Percentiles rank a stretch among this genome's conserved stretches.
phyloP scores from a whole-genome alignment of 2,888 invertebrate genomes.

The Pachydiplax longipennis region DNA sequence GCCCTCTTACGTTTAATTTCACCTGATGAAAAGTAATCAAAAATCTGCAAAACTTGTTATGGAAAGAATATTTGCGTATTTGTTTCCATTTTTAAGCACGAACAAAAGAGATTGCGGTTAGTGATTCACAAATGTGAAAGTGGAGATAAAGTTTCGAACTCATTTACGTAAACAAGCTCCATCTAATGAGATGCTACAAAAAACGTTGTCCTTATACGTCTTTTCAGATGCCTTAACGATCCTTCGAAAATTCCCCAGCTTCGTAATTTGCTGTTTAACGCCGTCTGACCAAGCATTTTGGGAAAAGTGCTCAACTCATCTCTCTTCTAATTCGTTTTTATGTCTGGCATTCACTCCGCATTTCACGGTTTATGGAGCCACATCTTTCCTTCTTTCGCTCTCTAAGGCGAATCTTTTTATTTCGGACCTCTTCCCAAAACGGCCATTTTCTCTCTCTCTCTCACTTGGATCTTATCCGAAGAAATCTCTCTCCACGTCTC shows the following conservation, averaged over 20 bases:
- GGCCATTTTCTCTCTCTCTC: background rate
- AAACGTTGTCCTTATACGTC: background rate
- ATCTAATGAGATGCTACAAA: too few relatives aligned
- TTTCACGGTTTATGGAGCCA: background rate
- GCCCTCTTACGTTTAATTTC: too few relatives aligned
- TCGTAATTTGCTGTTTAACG: background rate
- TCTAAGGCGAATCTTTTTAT: background rate
- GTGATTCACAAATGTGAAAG: too few relatives aligned
- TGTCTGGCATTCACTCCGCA: background rate
- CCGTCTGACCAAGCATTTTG: background rate
- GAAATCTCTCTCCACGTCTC: background rate
- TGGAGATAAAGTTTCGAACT: too few relatives aligned
- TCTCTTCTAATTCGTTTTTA: background rate
- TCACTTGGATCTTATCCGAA: background rate
- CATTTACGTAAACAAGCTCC: too few relatives aligned
- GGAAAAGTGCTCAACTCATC: background rate
- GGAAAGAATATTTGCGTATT: too few relatives aligned
- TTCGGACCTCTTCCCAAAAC: background rate
- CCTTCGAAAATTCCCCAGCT: background rate
- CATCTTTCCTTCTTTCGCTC: background rate
- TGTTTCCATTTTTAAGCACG: too few relatives aligned
- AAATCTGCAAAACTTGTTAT: too few relatives aligned
- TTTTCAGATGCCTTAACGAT: background rate
- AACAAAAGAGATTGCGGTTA: too few relatives aligned
- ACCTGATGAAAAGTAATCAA: too few relatives aligned